phyloP scores from a whole-genome alignment of 2,888 invertebrate species.

The Perdita meconis region DNA sequence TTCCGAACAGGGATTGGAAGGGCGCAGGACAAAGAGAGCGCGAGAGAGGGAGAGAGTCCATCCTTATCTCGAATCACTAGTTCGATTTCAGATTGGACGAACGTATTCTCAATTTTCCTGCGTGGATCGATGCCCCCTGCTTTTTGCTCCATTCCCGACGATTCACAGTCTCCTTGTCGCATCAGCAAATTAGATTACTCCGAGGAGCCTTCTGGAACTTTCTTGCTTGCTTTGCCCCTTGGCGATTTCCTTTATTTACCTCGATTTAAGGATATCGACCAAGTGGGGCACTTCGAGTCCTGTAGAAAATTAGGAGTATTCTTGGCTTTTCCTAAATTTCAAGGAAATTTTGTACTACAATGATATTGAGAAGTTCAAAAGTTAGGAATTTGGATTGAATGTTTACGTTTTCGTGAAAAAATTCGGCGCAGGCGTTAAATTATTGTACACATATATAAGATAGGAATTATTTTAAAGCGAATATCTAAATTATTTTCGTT shows the following conservation, averaged over 20 bases:
- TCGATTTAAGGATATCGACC: background rate
- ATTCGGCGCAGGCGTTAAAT: too few species aligned
- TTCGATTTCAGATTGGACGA: constrained; percentile 46
- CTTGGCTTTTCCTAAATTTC: background rate
- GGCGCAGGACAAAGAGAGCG: too few species aligned
- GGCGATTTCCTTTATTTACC: constrained; percentile 23
- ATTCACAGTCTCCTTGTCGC: constrained; percentile 54
- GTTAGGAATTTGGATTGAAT: too few species aligned
- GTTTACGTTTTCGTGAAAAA: too few species aligned
- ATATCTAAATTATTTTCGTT: too few species aligned
- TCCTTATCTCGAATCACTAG: constrained; percentile 40
- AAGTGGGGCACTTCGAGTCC: constrained; percentile 5
- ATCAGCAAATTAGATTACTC: constrained; percentile 55
- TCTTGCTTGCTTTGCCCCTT: background rate
- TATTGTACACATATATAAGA: too few species aligned
- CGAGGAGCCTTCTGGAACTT: background rate
- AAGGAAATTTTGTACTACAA: background rate
- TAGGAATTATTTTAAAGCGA: too few species aligned
- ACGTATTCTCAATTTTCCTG: constrained; percentile 47
- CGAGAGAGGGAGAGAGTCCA: too few species aligned
- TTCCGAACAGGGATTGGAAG: constrained; percentile 1
- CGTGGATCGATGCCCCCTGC: constrained; percentile 24
- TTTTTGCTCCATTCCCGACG: constrained; percentile 22
- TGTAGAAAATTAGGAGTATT: constrained; percentile 20
- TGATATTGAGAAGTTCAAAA: background rate